Base-by-base conservation (phyloP, 2,888 invertebrate genomes). In the Vanessa cardui region DNA sequence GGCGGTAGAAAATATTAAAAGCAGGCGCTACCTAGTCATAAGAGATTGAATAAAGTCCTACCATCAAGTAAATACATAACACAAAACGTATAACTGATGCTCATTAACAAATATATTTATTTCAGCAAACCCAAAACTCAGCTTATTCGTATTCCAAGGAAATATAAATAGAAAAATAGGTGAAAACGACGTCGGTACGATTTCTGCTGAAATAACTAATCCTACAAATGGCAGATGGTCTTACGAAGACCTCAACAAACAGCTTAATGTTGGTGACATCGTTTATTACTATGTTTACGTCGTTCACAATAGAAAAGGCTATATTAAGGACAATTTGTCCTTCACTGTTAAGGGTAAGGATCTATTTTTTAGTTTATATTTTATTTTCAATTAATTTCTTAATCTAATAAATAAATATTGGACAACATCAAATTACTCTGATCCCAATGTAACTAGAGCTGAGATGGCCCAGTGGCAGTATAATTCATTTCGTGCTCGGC, bases 61-160 rank as follows among this genome's bases (percentile, higher is more conserved):
- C 1, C 1, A 26, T 5, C 26, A 26, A 26, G 26, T 26, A 26
- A 26, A 26, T 26, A n/a, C 26, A 3, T 26, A 26, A 26, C 18
- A 21, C 9, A 16, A 46, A 46, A 47, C 5, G 5, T 26, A 47
- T n/a, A 2, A 6, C 1, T 8, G 8, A 47, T 18, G 2, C n/a
- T 18, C n/a, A 18, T 20, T 6, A 26, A 52, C 20, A n/a, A 26
- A 4, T 20, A 52, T 16, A 1, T 21, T 21, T 39, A 64, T 50
- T 33, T 26, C 80, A 81, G 2, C 83, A 80, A 84, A 84, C 31
- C 78, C 88, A 3, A 69, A 68, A n/a, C 94, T 95, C 0, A 84
- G 86, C 60, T 78, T 94, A 7, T 95, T 96, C 76, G 94, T 90
- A 0, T 95, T 96, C 80, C 94, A 96, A 84, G 95, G 94, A 0